Evolutionary conservation across 2,888 invertebrate species (phyloP).

Genomic region (Meghimatium bilineatum): DNA sequence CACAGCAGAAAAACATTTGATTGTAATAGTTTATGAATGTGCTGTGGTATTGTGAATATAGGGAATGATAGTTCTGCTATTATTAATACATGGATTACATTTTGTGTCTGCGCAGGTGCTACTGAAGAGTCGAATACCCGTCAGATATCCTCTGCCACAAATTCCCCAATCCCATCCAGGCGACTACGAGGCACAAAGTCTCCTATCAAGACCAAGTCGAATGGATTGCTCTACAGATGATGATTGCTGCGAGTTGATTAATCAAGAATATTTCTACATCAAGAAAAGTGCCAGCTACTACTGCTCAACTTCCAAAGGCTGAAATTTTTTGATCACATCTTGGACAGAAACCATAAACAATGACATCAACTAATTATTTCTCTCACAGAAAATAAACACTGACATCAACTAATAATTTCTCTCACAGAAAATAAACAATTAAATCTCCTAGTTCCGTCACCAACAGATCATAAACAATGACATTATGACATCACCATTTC

Average conservation of each 20-base stretch:
- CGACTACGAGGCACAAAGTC: conserved; percentile 55
- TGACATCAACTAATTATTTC: neutral
- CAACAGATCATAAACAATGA: neutral
- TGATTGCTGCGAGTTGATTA: neutral
- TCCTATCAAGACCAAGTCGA: conserved; percentile 54
- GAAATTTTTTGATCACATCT: neutral
- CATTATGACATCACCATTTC: neutral
- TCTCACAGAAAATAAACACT: neutral
- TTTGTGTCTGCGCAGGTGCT: conserved; percentile 31
- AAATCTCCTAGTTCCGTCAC: neutral
- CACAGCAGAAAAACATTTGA: no score
- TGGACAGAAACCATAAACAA: neutral
- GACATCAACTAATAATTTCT: neutral
- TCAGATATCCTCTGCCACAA: conserved; percentile 54
- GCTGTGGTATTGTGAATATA: no score
- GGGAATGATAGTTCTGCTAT: no score
- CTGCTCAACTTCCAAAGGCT: neutral
- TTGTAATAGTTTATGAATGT: no score
- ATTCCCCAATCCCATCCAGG: conserved; percentile 54
- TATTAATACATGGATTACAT: no score
- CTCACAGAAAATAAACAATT: neutral
- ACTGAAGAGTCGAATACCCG: conserved; percentile 37
- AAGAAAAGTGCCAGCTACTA: neutral
- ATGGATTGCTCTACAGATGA: conserved; percentile 50
- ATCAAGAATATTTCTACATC: neutral